A percentile compares a stretch with the other conserved stretches of the same genome.
These are phyloP conservation scores for Leptinotarsa undecemlineata DNA, from an alignment of 1,140 invertebrate genomes.

Conservation along the genomic window DNA sequence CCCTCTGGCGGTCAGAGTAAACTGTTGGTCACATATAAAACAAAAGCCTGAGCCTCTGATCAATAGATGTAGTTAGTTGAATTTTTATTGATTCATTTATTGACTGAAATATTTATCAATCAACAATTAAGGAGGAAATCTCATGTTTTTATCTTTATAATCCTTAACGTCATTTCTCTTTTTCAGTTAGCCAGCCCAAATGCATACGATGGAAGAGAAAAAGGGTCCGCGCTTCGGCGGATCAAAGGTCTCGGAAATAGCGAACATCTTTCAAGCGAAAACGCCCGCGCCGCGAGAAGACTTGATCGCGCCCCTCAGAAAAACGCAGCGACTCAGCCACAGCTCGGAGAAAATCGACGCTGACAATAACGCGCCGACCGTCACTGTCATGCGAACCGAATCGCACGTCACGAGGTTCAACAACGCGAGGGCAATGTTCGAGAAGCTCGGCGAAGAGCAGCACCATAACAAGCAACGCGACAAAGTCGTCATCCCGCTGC, in stretches of 20 bases:
- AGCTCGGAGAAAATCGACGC: constrained; percentile 54
- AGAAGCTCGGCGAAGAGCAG: constrained; percentile 80
- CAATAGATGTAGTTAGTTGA: too few species aligned
- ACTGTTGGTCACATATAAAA: too few species aligned
- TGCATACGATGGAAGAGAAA: constrained; percentile 66
- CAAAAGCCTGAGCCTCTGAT: too few species aligned
- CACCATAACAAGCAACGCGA: constrained; percentile 27
- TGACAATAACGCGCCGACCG: constrained; percentile 55
- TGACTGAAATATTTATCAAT: too few species aligned
- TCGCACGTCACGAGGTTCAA: constrained; percentile 89
- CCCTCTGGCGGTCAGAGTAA: too few species aligned
- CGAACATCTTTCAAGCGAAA: constrained; percentile 75
- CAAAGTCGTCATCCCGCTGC: constrained; percentile 44
- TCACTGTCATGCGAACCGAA: constrained; percentile 82
- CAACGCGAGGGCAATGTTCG: constrained; percentile 88
- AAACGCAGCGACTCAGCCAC: constrained; percentile 55
- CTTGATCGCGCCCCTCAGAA: constrained; percentile 54
- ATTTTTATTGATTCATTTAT: too few species aligned
- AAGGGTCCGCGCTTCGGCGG: constrained; percentile 63
- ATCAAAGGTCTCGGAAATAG: constrained; percentile 87
- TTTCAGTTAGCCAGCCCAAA: not conserved
- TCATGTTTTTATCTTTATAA: too few species aligned
- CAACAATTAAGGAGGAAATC: too few species aligned
- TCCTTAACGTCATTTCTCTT: not conserved
- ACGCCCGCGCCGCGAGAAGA: constrained; percentile 46